Base-by-base conservation (phyloP, 92 coral and sea anemone species). In the Porites divaricata region DNA sequence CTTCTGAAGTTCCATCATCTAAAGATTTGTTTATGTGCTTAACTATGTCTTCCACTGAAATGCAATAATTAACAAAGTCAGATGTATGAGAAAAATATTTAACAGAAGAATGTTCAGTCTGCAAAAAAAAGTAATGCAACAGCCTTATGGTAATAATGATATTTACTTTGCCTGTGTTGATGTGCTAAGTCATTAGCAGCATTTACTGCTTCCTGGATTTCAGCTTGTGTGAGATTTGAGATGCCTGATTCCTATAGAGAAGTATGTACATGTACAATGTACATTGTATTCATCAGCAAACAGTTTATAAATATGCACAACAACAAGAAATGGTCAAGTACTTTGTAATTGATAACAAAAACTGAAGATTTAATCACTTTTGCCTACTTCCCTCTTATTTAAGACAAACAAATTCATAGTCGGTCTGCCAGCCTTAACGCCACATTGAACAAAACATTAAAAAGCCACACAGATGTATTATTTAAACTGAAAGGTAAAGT, bases 111-210 rank as follows among this genome's bases (percentile, higher is more conserved):
- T 26, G 6, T 22, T 41, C 15, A 62, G 9, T 12, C 19, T 15
- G 8, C n/a, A n/a, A n/a, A n/a, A 57, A 57, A 57, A 57, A 57
- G 17, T 66, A 24, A 66, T 9, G 35, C 2, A n/a, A 20, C 35
- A 35, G 7, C 45, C 45, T 0, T 35, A 35, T 35, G 45, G 45
- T 0, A 35, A 35, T 35, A 2, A 35, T 35, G 45, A 35, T 35
- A 35, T 93, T 88, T 86, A 96, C 99, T 91, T 77, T 92, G 93
- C 62, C 81, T 92, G 86, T 87, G 90, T 22, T 89, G 83, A 80
- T 94, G 97, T 24, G 97, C 99, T 51, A 85, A 86, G 54, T 85
- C 88, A 77, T 96, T 96, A 8, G 97, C 98, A 41, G 91, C 83
- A 61, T 68, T 80, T 21, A 94, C 67, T 24, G 83, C 85, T 75